Percentiles rank a stretch among this genome's conserved stretches.
phyloP scores from a whole-genome alignment of 2,888 invertebrate genomes.

The Tanaodytes sp. region DNA sequence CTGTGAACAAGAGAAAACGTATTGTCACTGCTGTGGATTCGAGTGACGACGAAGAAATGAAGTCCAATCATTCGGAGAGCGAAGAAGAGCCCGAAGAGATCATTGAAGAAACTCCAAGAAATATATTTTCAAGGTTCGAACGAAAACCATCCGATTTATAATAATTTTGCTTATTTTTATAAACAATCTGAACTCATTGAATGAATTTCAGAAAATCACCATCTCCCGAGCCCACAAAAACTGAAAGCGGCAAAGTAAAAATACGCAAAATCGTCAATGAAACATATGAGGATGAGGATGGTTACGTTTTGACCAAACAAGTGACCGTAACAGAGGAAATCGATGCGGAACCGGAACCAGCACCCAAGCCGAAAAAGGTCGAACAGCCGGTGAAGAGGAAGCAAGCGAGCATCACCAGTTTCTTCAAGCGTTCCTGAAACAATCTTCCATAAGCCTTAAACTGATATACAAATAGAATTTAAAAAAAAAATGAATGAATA shows the following conservation, averaged over 20 bases:
- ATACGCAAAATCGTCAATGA: conserved; percentile 66
- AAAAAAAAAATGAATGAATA: neutral
- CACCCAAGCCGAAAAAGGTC: conserved; percentile 39
- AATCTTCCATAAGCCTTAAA: neutral
- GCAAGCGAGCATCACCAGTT: conserved; percentile 67
- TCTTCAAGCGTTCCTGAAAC: conserved; percentile 67
- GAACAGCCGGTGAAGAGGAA: conserved; percentile 57
- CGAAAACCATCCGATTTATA: no score
- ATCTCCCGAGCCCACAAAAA: conserved; percentile 60
- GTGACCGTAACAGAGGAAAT: conserved; percentile 60
- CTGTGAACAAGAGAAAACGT: conserved; percentile 63
- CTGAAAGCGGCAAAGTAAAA: conserved; percentile 64
- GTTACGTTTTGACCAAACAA: conserved; percentile 70
- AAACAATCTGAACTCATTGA: no score
- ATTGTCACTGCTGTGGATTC: conserved; percentile 63
- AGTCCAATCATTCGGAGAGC: conserved; percentile 33
- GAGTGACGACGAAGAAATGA: conserved; percentile 59
- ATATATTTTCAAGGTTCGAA: no score
- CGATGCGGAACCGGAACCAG: conserved; percentile 43
- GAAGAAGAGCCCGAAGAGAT: conserved; percentile 58
- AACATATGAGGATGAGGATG: conserved; percentile 69
- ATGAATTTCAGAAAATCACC: conserved; percentile 47
- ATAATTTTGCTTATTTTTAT: conserved; percentile 3
- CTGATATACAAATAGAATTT: neutral
- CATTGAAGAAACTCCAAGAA: no score